phyloP scores from a whole-genome alignment of 92 coral and sea anemone species.

The Desmophyllum pertusum region DNA sequence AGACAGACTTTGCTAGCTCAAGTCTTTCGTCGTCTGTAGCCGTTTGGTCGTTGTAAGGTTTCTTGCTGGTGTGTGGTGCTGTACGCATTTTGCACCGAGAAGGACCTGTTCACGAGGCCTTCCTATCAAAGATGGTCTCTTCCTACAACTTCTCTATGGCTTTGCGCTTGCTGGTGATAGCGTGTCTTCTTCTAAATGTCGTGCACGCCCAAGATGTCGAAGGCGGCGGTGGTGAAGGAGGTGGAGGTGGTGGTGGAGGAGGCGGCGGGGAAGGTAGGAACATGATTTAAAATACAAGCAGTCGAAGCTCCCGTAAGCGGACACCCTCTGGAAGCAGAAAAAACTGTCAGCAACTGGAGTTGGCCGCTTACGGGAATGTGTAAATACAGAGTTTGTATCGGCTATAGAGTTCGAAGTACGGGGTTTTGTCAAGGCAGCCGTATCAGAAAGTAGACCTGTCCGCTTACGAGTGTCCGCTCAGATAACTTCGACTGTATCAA shows the following conservation, averaged over 20 bases:
- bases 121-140: conserved; percentile 7
- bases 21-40: conserved; percentile 12
- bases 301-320: no score
- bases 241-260: background rate
- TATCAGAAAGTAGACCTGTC: no score
- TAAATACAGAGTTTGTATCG: no score
- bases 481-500: no score
- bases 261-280: background rate
- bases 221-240: background rate
- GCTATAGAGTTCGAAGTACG: no score
- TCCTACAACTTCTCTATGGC: background rate
- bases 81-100: conserved; percentile 13
- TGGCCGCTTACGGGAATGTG: no score
- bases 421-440: no score
- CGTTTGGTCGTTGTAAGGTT: background rate
- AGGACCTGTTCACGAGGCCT: conserved; percentile 10
- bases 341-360: no score
- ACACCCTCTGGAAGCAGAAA: no score
- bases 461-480: no score
- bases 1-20: background rate
- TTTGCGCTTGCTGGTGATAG: conserved; percentile 4
- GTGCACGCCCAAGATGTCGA: conserved; percentile 25
- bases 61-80: conserved; percentile 27
- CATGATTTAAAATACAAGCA: no score
- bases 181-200: conserved; percentile 5